A percentile compares a stretch with the other conserved stretches of the same genome.
These are phyloP conservation scores for Ellobius talpinus DNA, from an alignment of 2,113 vertebrate species.

Conservation along the genomic window DNA sequence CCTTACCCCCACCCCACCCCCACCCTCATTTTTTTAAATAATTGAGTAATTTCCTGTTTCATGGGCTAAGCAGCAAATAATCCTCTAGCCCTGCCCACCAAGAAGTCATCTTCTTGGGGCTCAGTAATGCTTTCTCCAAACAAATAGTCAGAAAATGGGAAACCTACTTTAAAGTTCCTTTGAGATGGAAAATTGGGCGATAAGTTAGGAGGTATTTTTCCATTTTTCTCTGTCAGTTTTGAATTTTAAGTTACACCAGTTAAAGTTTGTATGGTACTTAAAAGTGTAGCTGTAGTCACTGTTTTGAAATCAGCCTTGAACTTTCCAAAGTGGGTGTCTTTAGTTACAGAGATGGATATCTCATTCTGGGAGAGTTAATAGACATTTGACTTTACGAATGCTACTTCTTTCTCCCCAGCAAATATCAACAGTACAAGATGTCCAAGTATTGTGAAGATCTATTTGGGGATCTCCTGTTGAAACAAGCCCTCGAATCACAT, in stretches of 20 bases:
- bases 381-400: conserved; percentile 75
- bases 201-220: conserved; percentile 62
- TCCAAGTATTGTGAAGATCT: conserved; percentile 99
- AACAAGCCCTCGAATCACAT: conserved; percentile 93
- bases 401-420: conserved; percentile 89
- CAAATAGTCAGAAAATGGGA: background rate
- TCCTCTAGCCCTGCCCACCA: background rate
- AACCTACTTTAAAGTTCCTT: conserved; percentile 34
- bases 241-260: conserved; percentile 15
- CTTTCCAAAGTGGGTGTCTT: conserved; percentile 57
- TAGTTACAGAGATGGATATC: conserved; percentile 47
- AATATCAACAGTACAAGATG: conserved; percentile 99
- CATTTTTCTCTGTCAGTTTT: conserved; percentile 55
- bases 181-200: conserved; percentile 41
- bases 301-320: background rate
- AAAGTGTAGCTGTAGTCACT: conserved; percentile 51
- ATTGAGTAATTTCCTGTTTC: background rate
- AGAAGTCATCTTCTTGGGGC: conserved; percentile 4
- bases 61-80: background rate
- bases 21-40: background rate
- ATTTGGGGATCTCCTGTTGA: conserved; percentile 97
- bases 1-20: too few species aligned
- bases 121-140: conserved; percentile 21
- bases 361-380: conserved; percentile 63
- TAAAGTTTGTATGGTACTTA: conserved; percentile 60